Conservation (phyloP, 2,888 invertebrate genomes). For the Lymantria dispar region DNA sequence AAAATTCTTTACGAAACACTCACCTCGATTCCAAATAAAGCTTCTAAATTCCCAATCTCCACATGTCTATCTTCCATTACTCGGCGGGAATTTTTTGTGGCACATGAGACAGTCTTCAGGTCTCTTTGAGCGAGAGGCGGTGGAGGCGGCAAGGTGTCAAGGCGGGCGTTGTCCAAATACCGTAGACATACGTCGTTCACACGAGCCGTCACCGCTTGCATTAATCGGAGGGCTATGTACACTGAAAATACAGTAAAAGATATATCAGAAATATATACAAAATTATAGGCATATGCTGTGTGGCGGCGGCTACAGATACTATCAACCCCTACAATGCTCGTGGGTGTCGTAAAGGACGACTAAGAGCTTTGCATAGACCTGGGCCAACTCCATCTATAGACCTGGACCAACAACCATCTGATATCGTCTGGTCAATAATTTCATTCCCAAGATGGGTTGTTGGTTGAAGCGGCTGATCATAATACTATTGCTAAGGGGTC, state of each 20-base stretch:
- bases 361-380: too few species aligned
- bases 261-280: not conserved
- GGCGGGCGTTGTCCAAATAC: constrained; percentile 85
- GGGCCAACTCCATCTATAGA: too few species aligned
- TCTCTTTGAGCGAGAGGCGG: constrained; percentile 78
- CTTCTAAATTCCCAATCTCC: constrained; percentile 91
- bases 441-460: too few species aligned
- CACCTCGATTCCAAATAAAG: constrained; percentile 90
- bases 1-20: constrained; percentile 23
- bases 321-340: too few species aligned
- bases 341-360: too few species aligned
- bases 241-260: constrained; percentile 73
- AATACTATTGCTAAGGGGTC: too few species aligned
- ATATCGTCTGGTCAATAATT: too few species aligned
- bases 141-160: constrained; percentile 84
- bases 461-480: too few species aligned
- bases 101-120: constrained; percentile 83
- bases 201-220: constrained; percentile 88
- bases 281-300: not conserved
- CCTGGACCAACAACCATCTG: too few species aligned
- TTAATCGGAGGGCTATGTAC: constrained; percentile 87
- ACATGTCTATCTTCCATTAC: constrained; percentile 97
- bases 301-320: too few species aligned
- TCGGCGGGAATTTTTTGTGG: constrained; percentile 91
- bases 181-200: constrained; percentile 87